phyloP scores from a whole-genome alignment of 2,113 vertebrate genomes.

The Urocolius indicus region DNA sequence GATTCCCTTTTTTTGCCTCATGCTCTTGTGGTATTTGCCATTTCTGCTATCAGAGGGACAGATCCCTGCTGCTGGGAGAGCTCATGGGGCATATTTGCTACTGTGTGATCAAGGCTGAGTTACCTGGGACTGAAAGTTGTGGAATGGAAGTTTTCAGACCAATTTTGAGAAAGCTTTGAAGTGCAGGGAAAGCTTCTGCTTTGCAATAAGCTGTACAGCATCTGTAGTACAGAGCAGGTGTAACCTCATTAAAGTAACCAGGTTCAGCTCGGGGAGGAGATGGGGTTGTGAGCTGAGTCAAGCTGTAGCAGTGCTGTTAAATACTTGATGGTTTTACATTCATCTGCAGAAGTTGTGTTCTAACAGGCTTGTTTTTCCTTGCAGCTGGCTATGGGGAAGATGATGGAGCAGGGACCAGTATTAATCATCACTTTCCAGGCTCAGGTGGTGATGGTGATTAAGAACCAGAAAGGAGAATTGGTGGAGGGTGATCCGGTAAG shows the following conservation, averaged over 20 bases:
- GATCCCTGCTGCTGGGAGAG: background rate
- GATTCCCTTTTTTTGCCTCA: background rate
- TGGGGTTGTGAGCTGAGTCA: background rate
- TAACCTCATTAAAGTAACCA: background rate
- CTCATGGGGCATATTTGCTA: background rate
- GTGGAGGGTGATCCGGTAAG: slow-evolving; percentile 95
- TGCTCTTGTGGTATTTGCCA: background rate
- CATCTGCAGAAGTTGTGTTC: background rate
- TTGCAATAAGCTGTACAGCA: background rate
- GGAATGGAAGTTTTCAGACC: background rate
- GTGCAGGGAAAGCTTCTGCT: background rate
- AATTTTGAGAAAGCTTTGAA: background rate
- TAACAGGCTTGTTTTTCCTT: background rate
- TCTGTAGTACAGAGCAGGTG: background rate
- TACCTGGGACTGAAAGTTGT: background rate
- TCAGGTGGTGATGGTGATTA: slow-evolving; percentile 92
- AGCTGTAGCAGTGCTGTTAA: background rate
- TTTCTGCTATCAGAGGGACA: background rate
- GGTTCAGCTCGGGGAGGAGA: background rate
- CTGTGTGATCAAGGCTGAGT: background rate
- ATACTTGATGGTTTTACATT: background rate
- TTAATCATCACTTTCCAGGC: slow-evolving; percentile 97
- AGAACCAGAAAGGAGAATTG: slow-evolving; percentile 88
- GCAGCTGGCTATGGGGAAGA: slow-evolving; percentile 96
- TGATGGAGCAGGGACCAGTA: slow-evolving; percentile 98